Evolutionary conservation across 2,888 invertebrate species (phyloP).

Genomic region (Drosophila pegasa): DNA sequence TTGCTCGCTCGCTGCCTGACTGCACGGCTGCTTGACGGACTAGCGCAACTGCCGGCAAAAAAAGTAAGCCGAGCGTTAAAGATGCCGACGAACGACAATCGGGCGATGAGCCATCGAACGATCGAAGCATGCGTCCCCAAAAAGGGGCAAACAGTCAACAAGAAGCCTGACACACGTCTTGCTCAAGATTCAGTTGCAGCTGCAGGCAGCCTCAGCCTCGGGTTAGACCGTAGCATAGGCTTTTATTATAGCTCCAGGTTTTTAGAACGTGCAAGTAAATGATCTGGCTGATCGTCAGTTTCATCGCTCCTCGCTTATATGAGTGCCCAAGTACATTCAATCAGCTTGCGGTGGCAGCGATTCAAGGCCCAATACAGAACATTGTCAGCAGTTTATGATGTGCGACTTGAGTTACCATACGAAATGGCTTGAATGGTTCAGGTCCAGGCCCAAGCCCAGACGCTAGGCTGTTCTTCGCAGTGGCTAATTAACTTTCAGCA

Average conservation of each 20-base stretch:
- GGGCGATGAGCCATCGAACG: constrained; percentile 12
- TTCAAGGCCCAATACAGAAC: constrained; percentile 40
- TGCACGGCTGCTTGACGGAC: background rate
- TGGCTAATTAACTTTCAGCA: constrained; percentile 50
- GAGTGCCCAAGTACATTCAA: constrained; percentile 34
- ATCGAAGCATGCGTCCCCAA: constrained; percentile 43
- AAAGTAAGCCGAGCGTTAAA: constrained; percentile 58
- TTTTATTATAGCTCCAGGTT: constrained; percentile 1
- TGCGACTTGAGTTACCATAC: constrained; percentile 66
- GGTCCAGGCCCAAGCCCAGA: background rate
- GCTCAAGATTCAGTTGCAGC: constrained; percentile 3
- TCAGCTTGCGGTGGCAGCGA: constrained; percentile 61
- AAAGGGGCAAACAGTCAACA: constrained; percentile 25
- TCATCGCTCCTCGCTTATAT: constrained; percentile 27
- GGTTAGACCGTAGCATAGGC: background rate
- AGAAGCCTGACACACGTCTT: constrained; percentile 49
- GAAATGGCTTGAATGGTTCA: constrained; percentile 11
- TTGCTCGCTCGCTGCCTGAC: constrained; percentile 1
- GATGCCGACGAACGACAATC: constrained; percentile 31
- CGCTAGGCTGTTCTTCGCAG: constrained; percentile 20
- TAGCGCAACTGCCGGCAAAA: constrained; percentile 12
- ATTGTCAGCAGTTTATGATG: constrained; percentile 72
- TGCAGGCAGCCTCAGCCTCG: constrained; percentile 1
- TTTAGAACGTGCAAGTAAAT: constrained; percentile 39
- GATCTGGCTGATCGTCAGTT: constrained; percentile 39